Base-by-base conservation (phyloP, 2,797 vertebrate genomes). In the Siniperca obscura region DNA sequence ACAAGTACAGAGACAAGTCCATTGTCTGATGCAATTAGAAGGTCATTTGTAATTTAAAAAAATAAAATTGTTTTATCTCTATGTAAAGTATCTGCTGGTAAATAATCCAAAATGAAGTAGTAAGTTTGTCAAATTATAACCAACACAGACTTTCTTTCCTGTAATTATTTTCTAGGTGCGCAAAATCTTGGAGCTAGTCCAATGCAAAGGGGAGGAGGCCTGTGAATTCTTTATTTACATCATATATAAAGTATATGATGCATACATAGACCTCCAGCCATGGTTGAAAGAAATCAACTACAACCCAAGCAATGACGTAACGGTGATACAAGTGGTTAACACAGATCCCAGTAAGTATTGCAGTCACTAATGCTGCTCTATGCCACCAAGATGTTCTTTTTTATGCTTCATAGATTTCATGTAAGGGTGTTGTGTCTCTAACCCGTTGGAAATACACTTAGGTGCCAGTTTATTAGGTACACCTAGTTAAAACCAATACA, bases 171-270 rank as follows among this genome's bases (percentile, higher is more conserved):
- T 84, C 0, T 57, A 99, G 98, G 97, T 99, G 68, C 97, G 98
- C 60, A 97, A 97, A 93, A 95, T 98, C 90, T 90, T 99, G 92
- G 98, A 99, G 89, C 84, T 98, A 57, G 96, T 97, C 27, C 97
- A 98, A 84, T 97, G 97, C 94, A 99, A 99, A 92, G 98, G 98
- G 8, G 97, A 99, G 76, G 96, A 98, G 86, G 96, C 96, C 57
- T 97, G 96, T 0, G 96, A 97, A 14, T 99, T 96, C 91, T 96
- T 99, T 19, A 42, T 98, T 61, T 87, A 90, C 10, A 92, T 99
- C 75, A 94, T 99, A 13, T 94, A 97, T 84, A 95, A 95, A 86
- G 96, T 97, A 2, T 82, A 90, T 4, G 97, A 99, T 1, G 97
- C 97, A 0, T 99, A 97, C 73, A 92, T 97, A 76, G 97, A 98